These are phyloP conservation scores for Stigmatopora nigra DNA, from an alignment of 2,113 vertebrate species.

Conservation along the genomic window DNA sequence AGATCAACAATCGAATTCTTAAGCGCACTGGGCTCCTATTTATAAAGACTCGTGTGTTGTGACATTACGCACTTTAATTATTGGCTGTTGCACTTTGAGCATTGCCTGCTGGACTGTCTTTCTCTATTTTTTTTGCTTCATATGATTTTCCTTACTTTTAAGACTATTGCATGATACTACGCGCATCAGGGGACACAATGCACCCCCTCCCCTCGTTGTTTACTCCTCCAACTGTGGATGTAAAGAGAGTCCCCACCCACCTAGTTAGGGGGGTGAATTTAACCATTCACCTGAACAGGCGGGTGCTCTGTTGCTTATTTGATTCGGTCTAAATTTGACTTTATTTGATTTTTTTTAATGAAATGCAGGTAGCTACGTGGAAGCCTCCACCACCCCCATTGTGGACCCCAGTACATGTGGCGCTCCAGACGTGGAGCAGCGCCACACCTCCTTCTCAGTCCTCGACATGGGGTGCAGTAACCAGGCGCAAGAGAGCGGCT, in stretches of 20 bases:
- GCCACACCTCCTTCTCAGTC: slow-evolving; percentile 43
- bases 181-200: too few relatives aligned
- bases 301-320: neutral
- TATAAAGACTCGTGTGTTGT: slow-evolving; percentile 60
- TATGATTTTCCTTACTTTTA: too few relatives aligned
- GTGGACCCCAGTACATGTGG: slow-evolving; percentile 30
- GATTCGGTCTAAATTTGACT: neutral
- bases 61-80: slow-evolving; percentile 61
- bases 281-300: neutral
- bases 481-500: slow-evolving; percentile 58
- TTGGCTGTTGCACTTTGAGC: neutral
- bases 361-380: slow-evolving; percentile 53
- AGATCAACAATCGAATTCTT: neutral
- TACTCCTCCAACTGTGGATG: neutral
- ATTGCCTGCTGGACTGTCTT: too few relatives aligned
- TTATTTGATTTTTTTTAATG: neutral
- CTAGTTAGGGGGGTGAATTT: neutral
- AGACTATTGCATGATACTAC: too few relatives aligned
- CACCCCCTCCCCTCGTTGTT: neutral
- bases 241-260: neutral
- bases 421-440: slow-evolving; percentile 60
- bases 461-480: slow-evolving; percentile 62
- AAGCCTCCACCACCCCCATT: slow-evolving; percentile 45
- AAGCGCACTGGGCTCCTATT: slow-evolving; percentile 27
- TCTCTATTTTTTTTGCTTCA: too few relatives aligned